Base-by-base conservation (phyloP, 2,888 invertebrate genomes). In the Agriotes lineatus region DNA sequence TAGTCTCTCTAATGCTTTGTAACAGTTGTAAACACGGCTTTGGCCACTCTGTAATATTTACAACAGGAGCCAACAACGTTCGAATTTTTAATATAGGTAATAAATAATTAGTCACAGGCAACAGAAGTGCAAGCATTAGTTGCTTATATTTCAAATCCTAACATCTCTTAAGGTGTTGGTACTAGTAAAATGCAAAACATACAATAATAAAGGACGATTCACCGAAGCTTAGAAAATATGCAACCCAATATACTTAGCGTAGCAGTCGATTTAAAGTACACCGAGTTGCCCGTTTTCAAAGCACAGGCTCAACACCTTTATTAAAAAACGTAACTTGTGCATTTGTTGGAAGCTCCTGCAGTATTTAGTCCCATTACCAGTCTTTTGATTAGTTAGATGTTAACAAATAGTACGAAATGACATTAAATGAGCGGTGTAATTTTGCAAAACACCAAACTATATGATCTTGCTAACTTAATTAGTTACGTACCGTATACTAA, bases 311-410 rank as follows among this genome's bases (percentile, higher is more conserved):
- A 25, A 25, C 12, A 25, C 52, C 19, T 64, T 63, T 18, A 56
- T 25, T 7, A 25, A 25, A 25, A 7, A 7, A 25, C 3, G 7
- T 25, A 25, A 25, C 7, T 25, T 25, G 25, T 25, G 42, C 42
- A 42, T 44, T 25, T 62, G 68, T 68, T 68, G 52, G 18, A 44
- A 59, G 63, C 59, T 63, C 52, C 25, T 64, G 63, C 25, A 25
- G 50, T 62, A 59, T 63, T 62, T 63, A 68, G 63, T 68, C 68
- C 68, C 68, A 63, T 64, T 58, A 62, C 68, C 68, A 68, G 68
- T 68, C 68, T 68, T 67, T 68, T 37, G 48, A 67, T 63, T 63
- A 54, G 52, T 63, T 44, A 54, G 45, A 54, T 42, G 50, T 48
- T 63, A 54, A 63, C 50, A 45, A 56, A 54, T 61, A 56, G 9